Percentiles rank a stretch among this genome's conserved stretches.
Conservation (phyloP, 2,113 vertebrate genomes). For the Spermophilus dauricus region DNA sequence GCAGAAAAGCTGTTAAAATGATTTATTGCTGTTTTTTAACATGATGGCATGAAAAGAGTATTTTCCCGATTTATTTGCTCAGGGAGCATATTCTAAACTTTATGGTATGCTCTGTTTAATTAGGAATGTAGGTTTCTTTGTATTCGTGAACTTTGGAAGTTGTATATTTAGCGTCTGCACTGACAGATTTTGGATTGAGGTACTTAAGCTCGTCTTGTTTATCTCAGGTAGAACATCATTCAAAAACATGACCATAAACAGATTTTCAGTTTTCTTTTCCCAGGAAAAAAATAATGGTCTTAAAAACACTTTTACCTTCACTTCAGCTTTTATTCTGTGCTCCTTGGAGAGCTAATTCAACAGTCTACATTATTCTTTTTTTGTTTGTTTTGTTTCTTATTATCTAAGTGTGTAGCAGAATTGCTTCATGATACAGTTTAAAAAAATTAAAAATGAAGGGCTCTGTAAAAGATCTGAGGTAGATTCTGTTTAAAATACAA, state of each 20-base stretch:
- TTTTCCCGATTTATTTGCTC: slow-evolving; percentile 77
- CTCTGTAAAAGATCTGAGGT: background rate
- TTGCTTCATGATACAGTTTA: background rate
- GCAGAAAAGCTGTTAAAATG: slow-evolving; percentile 66
- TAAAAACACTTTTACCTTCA: background rate
- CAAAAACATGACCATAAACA: background rate
- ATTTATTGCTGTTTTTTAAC: slow-evolving; percentile 65
- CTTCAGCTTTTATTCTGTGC: background rate
- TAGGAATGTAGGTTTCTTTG: slow-evolving; percentile 59
- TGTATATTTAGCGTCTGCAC: slow-evolving; percentile 20
- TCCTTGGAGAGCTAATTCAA: background rate
- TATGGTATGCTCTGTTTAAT: slow-evolving; percentile 60
- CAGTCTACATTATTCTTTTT: background rate
- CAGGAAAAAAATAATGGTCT: slow-evolving; percentile 34
- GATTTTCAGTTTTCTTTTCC: background rate
- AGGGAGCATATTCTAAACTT: slow-evolving; percentile 40
- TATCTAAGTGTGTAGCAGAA: background rate
- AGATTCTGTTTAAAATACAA: background rate
- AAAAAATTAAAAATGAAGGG: background rate
- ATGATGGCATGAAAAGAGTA: background rate
- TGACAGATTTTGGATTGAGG: background rate
- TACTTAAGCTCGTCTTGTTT: slow-evolving; percentile 67
- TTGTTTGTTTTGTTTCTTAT: background rate
- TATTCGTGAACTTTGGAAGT: slow-evolving; percentile 69
- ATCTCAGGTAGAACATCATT: slow-evolving; percentile 41